Percentiles rank a stretch among this genome's conserved stretches.
Evolutionary conservation across 2,113 vertebrate species (phyloP).

Genomic region (Tachycineta bicolor): DNA sequence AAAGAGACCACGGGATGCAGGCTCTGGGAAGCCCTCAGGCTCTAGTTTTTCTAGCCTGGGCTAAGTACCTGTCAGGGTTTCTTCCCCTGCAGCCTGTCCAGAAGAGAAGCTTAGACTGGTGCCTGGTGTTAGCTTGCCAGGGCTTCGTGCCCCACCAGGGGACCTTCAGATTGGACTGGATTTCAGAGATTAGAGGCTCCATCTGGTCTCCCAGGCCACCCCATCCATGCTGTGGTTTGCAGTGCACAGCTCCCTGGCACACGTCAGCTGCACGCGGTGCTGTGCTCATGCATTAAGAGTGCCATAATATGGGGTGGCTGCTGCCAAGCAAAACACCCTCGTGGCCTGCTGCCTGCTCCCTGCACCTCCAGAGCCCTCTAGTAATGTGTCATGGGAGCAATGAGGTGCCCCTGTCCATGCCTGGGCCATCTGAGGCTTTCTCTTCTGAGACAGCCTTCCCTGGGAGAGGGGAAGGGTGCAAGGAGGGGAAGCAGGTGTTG

Average conservation of each 20-base stretch:
- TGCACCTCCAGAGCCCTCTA: neutral
- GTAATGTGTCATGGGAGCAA: neutral
- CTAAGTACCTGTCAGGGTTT: neutral
- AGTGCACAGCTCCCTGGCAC: neutral
- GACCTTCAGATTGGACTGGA: neutral
- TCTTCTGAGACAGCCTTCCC: accelerated
- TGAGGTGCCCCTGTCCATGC: neutral
- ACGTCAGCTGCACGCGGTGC: neutral
- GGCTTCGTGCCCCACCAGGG: neutral
- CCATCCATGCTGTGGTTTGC: neutral
- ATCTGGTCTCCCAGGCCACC: neutral
- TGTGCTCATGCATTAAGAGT: neutral
- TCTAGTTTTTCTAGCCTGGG: neutral
- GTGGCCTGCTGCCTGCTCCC: neutral
- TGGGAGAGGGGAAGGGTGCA: neutral
- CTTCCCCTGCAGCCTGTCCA: neutral
- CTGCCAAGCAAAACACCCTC: neutral
- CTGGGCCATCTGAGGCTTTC: neutral
- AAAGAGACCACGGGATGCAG: neutral
- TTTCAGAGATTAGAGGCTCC: neutral
- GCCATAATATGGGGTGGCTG: neutral
- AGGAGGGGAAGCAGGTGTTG: neutral
- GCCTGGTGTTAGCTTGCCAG: neutral
- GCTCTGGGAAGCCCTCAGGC: neutral
- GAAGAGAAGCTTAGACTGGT: neutral